A percentile compares a stretch with the other conserved stretches of the same genome.
phyloP scores from a whole-genome alignment of 2,888 invertebrate species.

The Lasius fuliginosus region DNA sequence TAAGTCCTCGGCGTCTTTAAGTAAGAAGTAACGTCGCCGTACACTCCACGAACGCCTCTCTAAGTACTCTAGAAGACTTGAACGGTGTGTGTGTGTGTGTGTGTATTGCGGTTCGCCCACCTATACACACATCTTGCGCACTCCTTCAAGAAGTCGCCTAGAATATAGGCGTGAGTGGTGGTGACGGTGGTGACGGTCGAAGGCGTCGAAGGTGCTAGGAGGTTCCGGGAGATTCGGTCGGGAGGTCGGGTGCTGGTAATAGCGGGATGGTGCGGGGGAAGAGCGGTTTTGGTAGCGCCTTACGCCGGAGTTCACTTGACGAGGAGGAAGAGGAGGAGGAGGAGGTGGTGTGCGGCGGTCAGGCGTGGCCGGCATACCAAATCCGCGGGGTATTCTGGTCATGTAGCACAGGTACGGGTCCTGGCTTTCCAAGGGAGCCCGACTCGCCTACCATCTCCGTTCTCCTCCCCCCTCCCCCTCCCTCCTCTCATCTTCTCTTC shows the following conservation, averaged over 20 bases:
- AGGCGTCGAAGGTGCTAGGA: constrained; percentile 51
- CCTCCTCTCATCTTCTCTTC: neutral
- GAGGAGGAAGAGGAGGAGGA: constrained; percentile 64
- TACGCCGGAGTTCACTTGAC: constrained; percentile 80
- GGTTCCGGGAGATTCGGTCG: constrained; percentile 44
- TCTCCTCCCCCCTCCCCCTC: neutral
- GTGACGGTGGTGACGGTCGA: constrained; percentile 40
- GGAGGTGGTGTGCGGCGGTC: constrained; percentile 80
- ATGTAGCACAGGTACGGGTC: constrained; percentile 81
- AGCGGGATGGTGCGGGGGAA: constrained; percentile 36
- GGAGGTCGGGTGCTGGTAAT: constrained; percentile 50
- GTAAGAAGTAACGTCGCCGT: constrained; percentile 78
- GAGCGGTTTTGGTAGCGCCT: constrained; percentile 71
- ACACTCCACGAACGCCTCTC: constrained; percentile 57
- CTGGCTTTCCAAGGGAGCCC: constrained; percentile 70
- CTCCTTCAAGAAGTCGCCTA: constrained; percentile 39
- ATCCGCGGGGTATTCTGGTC: constrained; percentile 85
- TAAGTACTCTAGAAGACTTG: constrained; percentile 76
- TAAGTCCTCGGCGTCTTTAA: constrained; percentile 83
- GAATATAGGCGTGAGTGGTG: constrained; percentile 37
- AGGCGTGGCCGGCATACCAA: constrained; percentile 85
- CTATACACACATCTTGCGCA: constrained; percentile 21
- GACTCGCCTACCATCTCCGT: constrained; percentile 61
- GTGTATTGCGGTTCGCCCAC: constrained; percentile 9
- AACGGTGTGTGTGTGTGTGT: constrained; percentile 7